Conservation (phyloP, 2,113 vertebrate genomes). For the Nannospalax galili region DNA sequence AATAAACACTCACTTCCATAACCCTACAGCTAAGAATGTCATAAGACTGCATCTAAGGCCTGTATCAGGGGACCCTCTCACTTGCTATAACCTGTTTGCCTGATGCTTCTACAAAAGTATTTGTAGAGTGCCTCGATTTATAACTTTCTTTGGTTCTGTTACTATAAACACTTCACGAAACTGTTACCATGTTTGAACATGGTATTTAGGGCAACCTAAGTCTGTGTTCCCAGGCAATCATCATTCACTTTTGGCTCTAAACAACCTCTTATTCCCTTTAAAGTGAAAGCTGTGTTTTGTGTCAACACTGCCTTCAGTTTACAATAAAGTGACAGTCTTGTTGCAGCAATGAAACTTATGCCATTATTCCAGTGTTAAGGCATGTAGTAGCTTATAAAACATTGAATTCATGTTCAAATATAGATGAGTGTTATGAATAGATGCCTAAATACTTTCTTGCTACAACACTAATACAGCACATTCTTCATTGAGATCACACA, state of each 20-base stretch:
- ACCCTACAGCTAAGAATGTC: not conserved
- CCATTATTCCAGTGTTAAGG: not conserved
- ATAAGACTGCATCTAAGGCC: not conserved
- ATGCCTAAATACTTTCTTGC: not conserved
- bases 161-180: not conserved
- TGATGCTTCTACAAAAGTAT: not conserved
- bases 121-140: not conserved
- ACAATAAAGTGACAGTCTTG: not conserved
- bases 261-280: not conserved
- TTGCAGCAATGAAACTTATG: not conserved
- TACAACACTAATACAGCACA: not conserved
- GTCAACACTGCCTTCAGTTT: not conserved
- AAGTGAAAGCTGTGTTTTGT: not conserved
- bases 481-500: not conserved
- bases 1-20: not conserved
- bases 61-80: not conserved
- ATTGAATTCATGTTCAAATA: not conserved
- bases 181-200: not conserved
- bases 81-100: not conserved
- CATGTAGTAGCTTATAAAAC: not conserved
- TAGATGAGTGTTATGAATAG: not conserved
- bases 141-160: not conserved
- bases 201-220: not conserved
- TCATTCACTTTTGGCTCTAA: not conserved
- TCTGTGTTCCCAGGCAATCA: not conserved